phyloP scores from a whole-genome alignment of 2,113 vertebrate species.

The Pseudorasbora parva region DNA sequence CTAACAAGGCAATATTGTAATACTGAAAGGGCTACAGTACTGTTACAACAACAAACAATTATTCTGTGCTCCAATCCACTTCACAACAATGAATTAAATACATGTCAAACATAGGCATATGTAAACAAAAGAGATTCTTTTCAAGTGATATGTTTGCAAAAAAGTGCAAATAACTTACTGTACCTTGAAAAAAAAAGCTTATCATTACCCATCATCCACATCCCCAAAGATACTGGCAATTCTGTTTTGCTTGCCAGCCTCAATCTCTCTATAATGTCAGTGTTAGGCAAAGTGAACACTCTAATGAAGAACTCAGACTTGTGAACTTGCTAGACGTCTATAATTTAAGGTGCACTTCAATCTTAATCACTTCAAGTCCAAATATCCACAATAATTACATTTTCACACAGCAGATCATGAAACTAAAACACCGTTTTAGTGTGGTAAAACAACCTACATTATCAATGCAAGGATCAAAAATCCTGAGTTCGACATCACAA shows the following conservation, averaged over 20 bases:
- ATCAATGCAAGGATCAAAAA: background rate
- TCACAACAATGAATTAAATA: background rate
- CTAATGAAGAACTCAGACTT: background rate
- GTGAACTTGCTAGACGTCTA: background rate
- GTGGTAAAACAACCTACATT: background rate
- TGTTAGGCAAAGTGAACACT: background rate
- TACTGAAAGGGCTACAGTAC: background rate
- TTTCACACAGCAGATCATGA: background rate
- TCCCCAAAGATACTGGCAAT: background rate
- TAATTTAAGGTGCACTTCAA: background rate
- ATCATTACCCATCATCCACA: slow-evolving; percentile 1
- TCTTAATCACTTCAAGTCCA: background rate
- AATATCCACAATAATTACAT: background rate
- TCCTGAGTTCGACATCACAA: background rate
- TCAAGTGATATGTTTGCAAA: no score
- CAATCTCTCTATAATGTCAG: background rate
- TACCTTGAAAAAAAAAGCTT: background rate
- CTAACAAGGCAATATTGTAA: background rate
- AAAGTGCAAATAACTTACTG: background rate
- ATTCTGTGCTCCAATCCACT: background rate
- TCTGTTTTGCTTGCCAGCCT: background rate
- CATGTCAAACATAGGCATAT: background rate
- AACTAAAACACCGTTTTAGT: background rate
- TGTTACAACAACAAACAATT: background rate
- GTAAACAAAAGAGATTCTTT: background rate